Evolutionary conservation across 1,140 invertebrate species (phyloP).

Genomic region (Drosophila persimilis): DNA sequence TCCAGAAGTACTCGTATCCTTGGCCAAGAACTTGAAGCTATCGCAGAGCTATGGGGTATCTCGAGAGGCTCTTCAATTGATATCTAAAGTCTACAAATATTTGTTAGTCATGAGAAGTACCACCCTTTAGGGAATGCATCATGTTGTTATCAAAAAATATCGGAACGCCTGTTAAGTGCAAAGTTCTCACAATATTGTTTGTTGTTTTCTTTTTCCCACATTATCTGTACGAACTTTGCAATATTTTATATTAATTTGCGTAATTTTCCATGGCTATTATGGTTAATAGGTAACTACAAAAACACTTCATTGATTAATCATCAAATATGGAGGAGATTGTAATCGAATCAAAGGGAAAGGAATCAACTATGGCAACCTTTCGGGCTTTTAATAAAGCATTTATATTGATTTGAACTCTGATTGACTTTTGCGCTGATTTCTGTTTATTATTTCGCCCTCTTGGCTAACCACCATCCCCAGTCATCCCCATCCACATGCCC

Average conservation of each 20-base stretch:
- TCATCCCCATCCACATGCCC: slow-evolving; percentile 27
- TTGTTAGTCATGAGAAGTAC: not conserved
- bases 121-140: slow-evolving; percentile 12
- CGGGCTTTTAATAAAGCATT: slow-evolving; percentile 66
- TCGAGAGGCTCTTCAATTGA: no score
- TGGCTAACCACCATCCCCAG: slow-evolving; percentile 20
- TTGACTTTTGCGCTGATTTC: slow-evolving; percentile 77
- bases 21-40: no score
- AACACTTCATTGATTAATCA: slow-evolving; percentile 30
- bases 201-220: not conserved
- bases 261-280: slow-evolving; percentile 20
- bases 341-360: slow-evolving; percentile 20
- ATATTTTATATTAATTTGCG: slow-evolving; percentile 36
- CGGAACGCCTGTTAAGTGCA: slow-evolving; percentile 44
- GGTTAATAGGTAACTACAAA: slow-evolving; percentile 8
- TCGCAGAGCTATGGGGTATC: no score
- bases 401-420: slow-evolving; percentile 77
- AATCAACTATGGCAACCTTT: slow-evolving; percentile 19
- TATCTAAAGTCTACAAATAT: not conserved
- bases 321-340: slow-evolving; percentile 35
- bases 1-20: no score
- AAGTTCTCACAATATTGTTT: slow-evolving; percentile 38
- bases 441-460: slow-evolving; percentile 73
- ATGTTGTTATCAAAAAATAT: slow-evolving; percentile 3
- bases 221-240: slow-evolving; percentile 20